Conservation (phyloP, 2,113 vertebrate genomes). For the Nyctereutes procyonoides region DNA sequence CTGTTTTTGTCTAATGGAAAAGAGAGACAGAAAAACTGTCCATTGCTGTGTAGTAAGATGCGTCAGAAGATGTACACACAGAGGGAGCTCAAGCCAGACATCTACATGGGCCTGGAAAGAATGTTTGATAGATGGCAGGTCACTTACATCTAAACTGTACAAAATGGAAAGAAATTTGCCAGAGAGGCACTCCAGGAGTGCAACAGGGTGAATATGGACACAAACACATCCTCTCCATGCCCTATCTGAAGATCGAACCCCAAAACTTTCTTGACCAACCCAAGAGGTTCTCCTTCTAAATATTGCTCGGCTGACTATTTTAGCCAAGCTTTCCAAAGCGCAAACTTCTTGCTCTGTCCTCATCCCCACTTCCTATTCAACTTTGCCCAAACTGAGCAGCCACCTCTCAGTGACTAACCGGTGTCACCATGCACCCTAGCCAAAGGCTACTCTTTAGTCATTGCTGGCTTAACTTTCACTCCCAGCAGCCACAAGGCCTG, state of each 20-base stretch:
- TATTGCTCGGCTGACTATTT: background rate
- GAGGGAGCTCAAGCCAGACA: too few species aligned
- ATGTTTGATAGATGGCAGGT: background rate
- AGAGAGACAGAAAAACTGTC: background rate
- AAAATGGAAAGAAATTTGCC: background rate
- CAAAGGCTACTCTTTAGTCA: background rate
- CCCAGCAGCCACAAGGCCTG: background rate
- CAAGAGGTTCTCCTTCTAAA: background rate
- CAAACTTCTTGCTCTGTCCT: background rate
- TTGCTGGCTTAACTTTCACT: background rate
- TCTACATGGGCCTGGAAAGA: background rate
- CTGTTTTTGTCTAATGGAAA: background rate
- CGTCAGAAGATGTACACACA: background rate
- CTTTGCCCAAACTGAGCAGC: background rate
- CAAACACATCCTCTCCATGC: too few species aligned
- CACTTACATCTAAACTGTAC: background rate
- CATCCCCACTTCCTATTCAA: background rate
- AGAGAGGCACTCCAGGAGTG: background rate
- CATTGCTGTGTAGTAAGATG: background rate
- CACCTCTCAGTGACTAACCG: background rate
- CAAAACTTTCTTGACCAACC: background rate
- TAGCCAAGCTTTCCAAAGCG: background rate
- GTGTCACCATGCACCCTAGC: rapidly evolving
- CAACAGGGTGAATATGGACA: background rate
- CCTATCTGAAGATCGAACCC: background rate